Evolutionary conservation across 2,113 vertebrate genomes (phyloP).

Genomic region (Rhinichthys klamathensis): DNA sequence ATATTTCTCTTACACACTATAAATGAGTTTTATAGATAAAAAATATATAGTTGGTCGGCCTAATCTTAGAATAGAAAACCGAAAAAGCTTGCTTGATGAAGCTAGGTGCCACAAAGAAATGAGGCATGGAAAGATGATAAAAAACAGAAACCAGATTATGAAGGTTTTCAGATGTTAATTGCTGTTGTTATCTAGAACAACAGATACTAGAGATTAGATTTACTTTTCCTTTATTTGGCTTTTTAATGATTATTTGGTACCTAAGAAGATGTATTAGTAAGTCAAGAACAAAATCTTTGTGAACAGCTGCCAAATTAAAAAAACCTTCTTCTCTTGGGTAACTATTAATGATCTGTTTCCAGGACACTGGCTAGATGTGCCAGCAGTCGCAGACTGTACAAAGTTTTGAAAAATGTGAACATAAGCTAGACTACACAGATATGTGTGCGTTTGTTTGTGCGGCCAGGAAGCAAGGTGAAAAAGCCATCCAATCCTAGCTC

Average conservation of each 20-base stretch:
- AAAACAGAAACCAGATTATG: no score
- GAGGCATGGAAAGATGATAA: no score
- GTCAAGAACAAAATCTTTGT: neutral
- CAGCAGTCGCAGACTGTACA: neutral
- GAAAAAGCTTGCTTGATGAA: no score
- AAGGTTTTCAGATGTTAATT: neutral
- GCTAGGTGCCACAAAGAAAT: no score
- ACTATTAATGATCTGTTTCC: constrained; percentile 8
- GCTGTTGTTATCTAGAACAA: neutral
- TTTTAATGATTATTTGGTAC: constrained; percentile 4
- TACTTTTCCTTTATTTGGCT: neutral
- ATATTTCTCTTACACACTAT: no score
- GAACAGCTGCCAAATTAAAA: constrained; percentile 12
- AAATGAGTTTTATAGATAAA: no score
- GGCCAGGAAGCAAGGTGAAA: constrained; percentile 1
- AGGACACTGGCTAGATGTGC: neutral
- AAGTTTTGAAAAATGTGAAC: constrained; percentile 10
- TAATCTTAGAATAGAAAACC: no score
- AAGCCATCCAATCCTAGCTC: constrained; percentile 5
- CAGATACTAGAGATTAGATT: neutral
- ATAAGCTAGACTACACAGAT: neutral
- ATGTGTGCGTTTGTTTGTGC: neutral
- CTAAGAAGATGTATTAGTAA: constrained; percentile 15
- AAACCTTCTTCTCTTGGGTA: neutral
- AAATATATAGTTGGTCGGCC: no score